A percentile compares a stretch with the other conserved stretches of the same genome.
These are phyloP conservation scores for Candidula unifasciata DNA, from an alignment of 2,888 invertebrate genomes.

Conservation along the genomic window DNA sequence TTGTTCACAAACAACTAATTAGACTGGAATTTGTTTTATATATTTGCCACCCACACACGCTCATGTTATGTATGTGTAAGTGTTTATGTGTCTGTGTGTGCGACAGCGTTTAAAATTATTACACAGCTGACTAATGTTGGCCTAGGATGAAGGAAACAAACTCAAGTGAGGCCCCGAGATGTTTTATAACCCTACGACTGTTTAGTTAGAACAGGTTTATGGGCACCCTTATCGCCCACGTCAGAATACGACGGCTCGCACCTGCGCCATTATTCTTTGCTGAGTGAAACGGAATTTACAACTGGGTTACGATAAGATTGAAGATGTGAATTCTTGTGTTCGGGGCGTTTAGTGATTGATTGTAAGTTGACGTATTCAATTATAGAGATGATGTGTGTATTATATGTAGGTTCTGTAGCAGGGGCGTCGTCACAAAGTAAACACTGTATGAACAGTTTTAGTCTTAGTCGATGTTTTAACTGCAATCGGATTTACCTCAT, in stretches of 20 bases:
- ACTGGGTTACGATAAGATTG: neutral
- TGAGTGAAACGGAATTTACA: neutral
- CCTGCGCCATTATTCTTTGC: neutral
- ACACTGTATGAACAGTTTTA: too few species aligned
- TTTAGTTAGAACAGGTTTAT: neutral
- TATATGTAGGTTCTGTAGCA: too few species aligned
- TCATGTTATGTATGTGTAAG: too few species aligned
- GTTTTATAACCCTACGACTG: slow-evolving; percentile 10
- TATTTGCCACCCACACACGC: too few species aligned
- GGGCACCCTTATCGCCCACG: neutral
- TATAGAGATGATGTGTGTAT: too few species aligned
- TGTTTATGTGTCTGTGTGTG: neutral
- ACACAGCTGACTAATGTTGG: neutral
- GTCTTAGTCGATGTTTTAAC: neutral
- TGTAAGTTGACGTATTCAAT: too few species aligned
- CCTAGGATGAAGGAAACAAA: neutral
- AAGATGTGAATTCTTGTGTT: neutral
- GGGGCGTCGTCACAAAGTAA: too few species aligned
- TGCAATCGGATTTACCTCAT: too few species aligned
- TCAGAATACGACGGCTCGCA: neutral
- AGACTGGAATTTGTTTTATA: too few species aligned
- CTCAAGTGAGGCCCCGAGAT: neutral
- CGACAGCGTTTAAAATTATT: neutral
- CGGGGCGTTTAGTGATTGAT: too few species aligned
- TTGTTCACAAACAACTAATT: too few species aligned